Base-by-base conservation (phyloP, 30 jellyfish, hydroid and myxozoan species). In the Aurelia aurita complex sp. Pacific region DNA sequence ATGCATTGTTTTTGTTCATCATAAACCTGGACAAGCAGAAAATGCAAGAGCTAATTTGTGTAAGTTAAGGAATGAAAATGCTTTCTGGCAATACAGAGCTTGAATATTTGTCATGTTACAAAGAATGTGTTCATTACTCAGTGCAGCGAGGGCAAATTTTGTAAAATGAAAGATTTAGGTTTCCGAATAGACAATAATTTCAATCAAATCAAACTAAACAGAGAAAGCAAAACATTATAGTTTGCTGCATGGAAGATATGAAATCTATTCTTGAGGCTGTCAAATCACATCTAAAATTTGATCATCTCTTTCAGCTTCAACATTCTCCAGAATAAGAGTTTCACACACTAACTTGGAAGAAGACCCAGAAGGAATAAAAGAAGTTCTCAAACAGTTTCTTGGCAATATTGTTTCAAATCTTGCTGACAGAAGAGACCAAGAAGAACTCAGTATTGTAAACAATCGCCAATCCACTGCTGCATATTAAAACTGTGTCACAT, bases 401-500 rank as follows among this genome's bases (percentile, higher is more conserved):
- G 87, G 94, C 62, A 52, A 68, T 67, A 94, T 94, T 1, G 80
- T 88, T 2, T 78, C 96, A 11, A 95, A 83, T 40, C 87, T 94
- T 18, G 86, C 95, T 38, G 97, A 94, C 65, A 77, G 96, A 42
- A 73, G 98, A 78, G 98, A 94, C 64, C 96, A 88, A 74, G 98
- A 94, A 76, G 98, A 94, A 69, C 94, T 94, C 10, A 94, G 98
- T 70, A 94, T 94, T 85, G 96, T 87, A 10, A 87, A 87, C 69
- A 66, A 87, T 57, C 76, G 89, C 33, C 88, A 85, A 65, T 43
- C 73, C 7, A 65, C 61, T 23, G 70, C 71, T 16, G 76, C 76
- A 11, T 59, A 76, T 61, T 76, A 59, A 51, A 51, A 29, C 18
- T 36, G 4, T 2, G 52, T 72, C 13, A n/a, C 1, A n/a, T 0